Percentiles rank a stretch among this genome's conserved stretches.
phyloP scores from a whole-genome alignment of 2,888 invertebrate genomes.

The Lumbricus terrestris region DNA sequence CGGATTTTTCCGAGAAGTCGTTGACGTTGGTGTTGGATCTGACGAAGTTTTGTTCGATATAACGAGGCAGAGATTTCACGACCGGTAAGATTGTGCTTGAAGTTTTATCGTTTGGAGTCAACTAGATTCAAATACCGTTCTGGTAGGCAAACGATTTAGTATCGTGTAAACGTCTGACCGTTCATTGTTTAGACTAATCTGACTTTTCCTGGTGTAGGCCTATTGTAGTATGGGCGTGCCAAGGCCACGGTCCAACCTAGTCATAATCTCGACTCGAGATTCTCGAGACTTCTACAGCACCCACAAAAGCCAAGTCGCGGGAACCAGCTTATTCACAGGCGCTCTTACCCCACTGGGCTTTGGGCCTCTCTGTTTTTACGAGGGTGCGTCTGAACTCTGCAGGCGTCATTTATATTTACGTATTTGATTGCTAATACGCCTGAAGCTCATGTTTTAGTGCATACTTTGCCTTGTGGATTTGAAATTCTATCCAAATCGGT shows the following conservation, averaged over 20 bases:
- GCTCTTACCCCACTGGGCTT: not conserved
- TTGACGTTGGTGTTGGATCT: not conserved
- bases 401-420: not conserved
- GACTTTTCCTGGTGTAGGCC: not conserved
- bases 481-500: too few species aligned
- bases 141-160: not conserved
- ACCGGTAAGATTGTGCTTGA: not conserved
- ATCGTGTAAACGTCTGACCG: not conserved
- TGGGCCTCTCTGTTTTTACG: not conserved
- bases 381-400: too few species aligned
- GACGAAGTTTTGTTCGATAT: not conserved
- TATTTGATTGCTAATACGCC: not conserved
- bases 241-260: not conserved
- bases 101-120: not conserved
- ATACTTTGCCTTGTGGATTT: not conserved
- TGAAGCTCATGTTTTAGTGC: not conserved
- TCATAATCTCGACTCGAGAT: too few species aligned
- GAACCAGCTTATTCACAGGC: too few species aligned
- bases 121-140: not conserved
- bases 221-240: not conserved
- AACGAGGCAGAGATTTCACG: not conserved
- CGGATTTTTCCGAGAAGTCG: not conserved
- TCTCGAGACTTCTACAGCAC: too few species aligned
- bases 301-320: too few species aligned
- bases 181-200: not conserved